A percentile compares a stretch with the other conserved stretches of the same genome.
Conservation (phyloP, 2,113 vertebrate genomes). For the Dasypus novemcinctus region DNA sequence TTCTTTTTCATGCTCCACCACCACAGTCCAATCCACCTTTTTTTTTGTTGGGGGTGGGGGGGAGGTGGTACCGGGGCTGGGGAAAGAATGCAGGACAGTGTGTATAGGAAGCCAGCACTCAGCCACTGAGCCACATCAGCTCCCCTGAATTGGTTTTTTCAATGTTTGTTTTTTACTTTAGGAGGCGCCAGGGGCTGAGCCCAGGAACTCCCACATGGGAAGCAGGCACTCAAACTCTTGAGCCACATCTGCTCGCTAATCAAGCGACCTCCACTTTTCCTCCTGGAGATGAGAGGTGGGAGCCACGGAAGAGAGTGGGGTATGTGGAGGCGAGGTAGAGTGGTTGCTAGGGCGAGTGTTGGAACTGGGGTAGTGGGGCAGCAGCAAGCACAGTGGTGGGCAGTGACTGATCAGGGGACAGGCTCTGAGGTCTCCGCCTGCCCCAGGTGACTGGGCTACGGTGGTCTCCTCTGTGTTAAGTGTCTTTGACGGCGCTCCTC, state of each 20-base stretch:
- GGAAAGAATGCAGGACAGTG: too few relatives aligned
- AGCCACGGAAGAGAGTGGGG: background rate
- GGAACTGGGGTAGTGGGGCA: too few relatives aligned
- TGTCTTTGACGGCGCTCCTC: background rate
- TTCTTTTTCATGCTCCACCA: background rate
- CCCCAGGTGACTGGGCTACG: background rate
- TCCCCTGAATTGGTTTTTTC: too few relatives aligned
- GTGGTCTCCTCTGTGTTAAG: rapidly evolving
- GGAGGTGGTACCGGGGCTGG: too few relatives aligned
- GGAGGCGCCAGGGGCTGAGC: too few relatives aligned
- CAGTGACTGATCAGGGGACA: background rate
- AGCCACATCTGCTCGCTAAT: too few relatives aligned
- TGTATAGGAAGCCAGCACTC: too few relatives aligned
- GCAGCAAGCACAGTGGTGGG: background rate
- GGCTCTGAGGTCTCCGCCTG: background rate
- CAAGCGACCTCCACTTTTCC: background rate
- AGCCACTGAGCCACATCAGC: too few relatives aligned
- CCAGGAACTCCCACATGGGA: too few relatives aligned
- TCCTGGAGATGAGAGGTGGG: background rate
- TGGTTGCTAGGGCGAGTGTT: background rate
- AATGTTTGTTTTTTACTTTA: too few relatives aligned
- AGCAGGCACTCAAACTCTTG: too few relatives aligned
- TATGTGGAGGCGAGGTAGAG: background rate
- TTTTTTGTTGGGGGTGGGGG: too few relatives aligned
- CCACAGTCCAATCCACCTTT: background rate